Percentiles rank a stretch among this genome's conserved stretches.
phyloP scores from a whole-genome alignment of 2,797 vertebrate genomes.

The Phrynocephalus vlangalii region DNA sequence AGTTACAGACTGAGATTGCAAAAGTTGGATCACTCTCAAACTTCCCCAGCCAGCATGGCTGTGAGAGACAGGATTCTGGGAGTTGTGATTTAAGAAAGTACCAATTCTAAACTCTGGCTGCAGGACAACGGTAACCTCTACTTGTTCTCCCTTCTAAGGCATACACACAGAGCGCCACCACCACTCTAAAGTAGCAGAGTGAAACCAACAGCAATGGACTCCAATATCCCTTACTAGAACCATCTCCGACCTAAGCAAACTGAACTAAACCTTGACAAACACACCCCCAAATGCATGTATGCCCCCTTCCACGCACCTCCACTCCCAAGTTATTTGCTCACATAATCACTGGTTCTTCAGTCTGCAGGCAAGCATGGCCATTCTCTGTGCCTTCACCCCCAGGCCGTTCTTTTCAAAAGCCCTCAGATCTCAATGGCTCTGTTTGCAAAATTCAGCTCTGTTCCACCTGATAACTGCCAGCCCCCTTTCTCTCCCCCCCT shows the following conservation, averaged over 20 bases:
- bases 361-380: conserved; percentile 13
- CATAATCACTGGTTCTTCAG: conserved; percentile 23
- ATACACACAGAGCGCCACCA: no score
- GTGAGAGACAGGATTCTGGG: not conserved
- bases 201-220: no score
- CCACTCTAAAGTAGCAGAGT: not conserved
- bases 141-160: not conserved
- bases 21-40: not conserved
- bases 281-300: not conserved
- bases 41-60: not conserved
- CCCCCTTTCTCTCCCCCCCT: not conserved
- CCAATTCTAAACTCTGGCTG: not conserved
- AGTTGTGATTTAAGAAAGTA: not conserved
- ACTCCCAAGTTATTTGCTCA: conserved; percentile 14
- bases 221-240: not conserved
- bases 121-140: not conserved
- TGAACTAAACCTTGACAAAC: no score
- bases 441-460: not conserved
- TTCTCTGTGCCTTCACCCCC: not conserved
- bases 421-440: conserved; percentile 18
- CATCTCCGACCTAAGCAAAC: not conserved
- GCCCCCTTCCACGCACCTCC: not conserved
- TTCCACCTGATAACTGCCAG: conserved; percentile 20
- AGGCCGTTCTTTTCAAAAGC: not conserved
- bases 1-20: not conserved